Percentiles rank a stretch among this genome's conserved stretches.
phyloP scores from a whole-genome alignment of 2,797 vertebrate species.

The Australoheros facetus region DNA sequence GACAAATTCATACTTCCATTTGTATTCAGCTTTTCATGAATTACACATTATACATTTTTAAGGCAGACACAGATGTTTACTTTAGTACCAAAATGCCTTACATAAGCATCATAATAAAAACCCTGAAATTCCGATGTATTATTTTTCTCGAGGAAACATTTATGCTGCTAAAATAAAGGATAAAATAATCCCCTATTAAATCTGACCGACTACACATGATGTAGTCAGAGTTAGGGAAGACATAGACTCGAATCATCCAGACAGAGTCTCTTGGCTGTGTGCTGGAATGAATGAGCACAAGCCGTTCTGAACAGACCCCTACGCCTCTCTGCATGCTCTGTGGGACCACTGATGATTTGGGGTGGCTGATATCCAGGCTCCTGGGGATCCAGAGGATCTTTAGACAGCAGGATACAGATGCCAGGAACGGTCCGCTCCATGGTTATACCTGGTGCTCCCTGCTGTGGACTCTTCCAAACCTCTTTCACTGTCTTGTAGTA shows the following conservation, averaged over 20 bases:
- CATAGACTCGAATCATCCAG: constrained; percentile 34
- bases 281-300: constrained; percentile 38
- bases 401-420: constrained; percentile 92
- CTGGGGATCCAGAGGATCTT: constrained; percentile 87
- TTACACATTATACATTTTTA: background rate
- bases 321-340: constrained; percentile 30
- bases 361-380: constrained; percentile 90
- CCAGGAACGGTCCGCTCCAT: constrained; percentile 87
- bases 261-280: constrained; percentile 74
- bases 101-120: background rate
- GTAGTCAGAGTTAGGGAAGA: constrained; percentile 9
- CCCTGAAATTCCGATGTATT: background rate
- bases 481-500: constrained; percentile 86
- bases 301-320: constrained; percentile 60
- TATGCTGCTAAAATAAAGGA: background rate
- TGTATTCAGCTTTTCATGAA: no score
- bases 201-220: background rate
- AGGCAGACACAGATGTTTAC: background rate
- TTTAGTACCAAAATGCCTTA: background rate
- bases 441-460: constrained; percentile 67
- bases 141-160: background rate
- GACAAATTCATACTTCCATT: background rate
- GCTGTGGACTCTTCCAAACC: constrained; percentile 85
- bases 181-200: background rate
- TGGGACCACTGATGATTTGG: constrained; percentile 13